A percentile compares a stretch with the other conserved stretches of the same genome.
Conservation (phyloP, 2,113 vertebrate species). For the Cyanoliseus patagonus region DNA sequence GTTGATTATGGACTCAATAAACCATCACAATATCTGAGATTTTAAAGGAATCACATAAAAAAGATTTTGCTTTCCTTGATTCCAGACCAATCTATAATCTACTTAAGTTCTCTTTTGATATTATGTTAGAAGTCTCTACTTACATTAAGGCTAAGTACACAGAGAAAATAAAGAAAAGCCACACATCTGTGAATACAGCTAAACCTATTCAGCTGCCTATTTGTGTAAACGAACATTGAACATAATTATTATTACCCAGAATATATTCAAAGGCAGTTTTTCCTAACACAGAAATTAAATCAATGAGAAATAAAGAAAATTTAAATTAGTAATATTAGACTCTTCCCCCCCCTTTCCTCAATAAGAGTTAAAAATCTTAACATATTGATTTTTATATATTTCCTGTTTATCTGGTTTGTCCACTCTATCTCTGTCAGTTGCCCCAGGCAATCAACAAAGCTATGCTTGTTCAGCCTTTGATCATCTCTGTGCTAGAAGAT, state of each 20-base stretch:
- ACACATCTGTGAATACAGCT: background rate
- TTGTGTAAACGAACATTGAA: background rate
- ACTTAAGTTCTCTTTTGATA: background rate
- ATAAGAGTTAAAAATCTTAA: background rate
- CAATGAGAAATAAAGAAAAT: background rate
- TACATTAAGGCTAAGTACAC: background rate
- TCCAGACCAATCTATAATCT: background rate
- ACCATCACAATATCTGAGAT: background rate
- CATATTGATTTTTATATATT: slow-evolving; percentile 73
- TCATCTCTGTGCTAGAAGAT: slow-evolving; percentile 81
- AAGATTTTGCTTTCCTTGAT: background rate
- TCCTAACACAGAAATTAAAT: background rate
- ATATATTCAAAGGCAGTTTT: background rate
- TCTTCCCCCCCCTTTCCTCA: background rate
- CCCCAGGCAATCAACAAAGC: slow-evolving; percentile 86
- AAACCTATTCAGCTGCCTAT: background rate
- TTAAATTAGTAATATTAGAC: fast-evolving
- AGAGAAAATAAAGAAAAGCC: background rate
- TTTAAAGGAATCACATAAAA: background rate
- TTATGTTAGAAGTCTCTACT: background rate
- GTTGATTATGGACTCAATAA: background rate
- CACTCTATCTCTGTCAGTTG: slow-evolving; percentile 66
- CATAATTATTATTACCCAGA: background rate
- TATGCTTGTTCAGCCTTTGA: slow-evolving; percentile 85
- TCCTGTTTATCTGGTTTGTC: slow-evolving; percentile 73